A percentile compares a stretch with the other conserved stretches of the same genome.
Evolutionary conservation across 2,797 vertebrate genomes (phyloP).

Genomic region (Hydrolagus colliei): DNA sequence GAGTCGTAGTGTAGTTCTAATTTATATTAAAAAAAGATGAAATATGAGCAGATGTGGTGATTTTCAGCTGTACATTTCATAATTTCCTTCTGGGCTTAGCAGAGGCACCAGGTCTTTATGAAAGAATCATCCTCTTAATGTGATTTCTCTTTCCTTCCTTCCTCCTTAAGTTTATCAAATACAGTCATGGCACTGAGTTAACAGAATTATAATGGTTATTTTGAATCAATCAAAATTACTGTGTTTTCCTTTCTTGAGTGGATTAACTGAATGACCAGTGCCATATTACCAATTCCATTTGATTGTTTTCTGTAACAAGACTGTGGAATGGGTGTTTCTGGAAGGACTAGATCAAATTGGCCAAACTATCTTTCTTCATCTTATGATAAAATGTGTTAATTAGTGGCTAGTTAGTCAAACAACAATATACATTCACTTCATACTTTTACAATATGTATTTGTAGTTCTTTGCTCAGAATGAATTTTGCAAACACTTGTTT

Average conservation of each 20-base stretch:
- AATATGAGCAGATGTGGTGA: background rate
- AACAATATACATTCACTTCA: background rate
- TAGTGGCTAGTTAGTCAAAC: background rate
- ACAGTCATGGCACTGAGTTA: background rate
- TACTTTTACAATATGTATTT: no score
- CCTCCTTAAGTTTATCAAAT: background rate
- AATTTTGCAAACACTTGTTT: background rate
- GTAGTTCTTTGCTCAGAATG: background rate
- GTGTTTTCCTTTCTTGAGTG: no score
- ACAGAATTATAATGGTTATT: background rate
- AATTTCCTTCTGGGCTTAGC: background rate
- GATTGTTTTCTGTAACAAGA: no score
- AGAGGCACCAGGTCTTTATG: background rate
- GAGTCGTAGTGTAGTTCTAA: background rate
- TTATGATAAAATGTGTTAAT: background rate
- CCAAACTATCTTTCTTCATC: no score
- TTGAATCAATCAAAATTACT: background rate
- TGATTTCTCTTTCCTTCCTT: background rate
- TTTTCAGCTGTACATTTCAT: background rate
- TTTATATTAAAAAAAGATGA: background rate
- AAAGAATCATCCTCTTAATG: background rate
- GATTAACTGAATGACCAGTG: background rate
- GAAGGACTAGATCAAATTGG: no score
- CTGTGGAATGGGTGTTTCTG: no score
- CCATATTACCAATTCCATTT: background rate